Evolutionary conservation across 2,888 invertebrate species (phyloP).

Genomic region (Orthonychiurus folsomi): DNA sequence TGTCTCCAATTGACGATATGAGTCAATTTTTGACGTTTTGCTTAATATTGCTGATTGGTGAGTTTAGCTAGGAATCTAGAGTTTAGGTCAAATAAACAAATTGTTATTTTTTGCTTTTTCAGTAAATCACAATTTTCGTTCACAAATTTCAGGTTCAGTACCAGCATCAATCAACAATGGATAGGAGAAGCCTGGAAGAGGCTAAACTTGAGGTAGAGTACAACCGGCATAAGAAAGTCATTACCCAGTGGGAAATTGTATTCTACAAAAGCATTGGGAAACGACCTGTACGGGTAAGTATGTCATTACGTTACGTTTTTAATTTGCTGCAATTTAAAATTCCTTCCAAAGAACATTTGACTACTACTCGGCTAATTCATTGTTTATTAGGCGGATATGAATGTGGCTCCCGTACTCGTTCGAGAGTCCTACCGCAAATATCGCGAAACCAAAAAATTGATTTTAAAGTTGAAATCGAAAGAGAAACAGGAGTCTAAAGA

Average conservation of each 20-base stretch:
- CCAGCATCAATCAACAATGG: not conserved
- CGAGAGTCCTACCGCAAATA: constrained; percentile 65
- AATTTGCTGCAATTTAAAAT: not conserved
- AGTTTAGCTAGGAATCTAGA: too few relatives aligned
- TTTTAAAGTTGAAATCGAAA: not conserved
- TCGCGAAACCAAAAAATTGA: constrained; percentile 41
- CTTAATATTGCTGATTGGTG: too few relatives aligned
- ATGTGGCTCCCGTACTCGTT: constrained; percentile 62
- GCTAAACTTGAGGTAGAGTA: not conserved
- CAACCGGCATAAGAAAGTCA: not conserved
- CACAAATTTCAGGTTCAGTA: too few relatives aligned
- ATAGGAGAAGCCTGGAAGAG: not conserved
- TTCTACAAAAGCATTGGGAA: not conserved
- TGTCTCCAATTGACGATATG: too few relatives aligned
- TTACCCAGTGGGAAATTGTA: not conserved
- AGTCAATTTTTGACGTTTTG: too few relatives aligned
- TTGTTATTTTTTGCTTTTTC: too few relatives aligned
- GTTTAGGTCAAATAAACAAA: too few relatives aligned
- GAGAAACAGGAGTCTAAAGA: not conserved
- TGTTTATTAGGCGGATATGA: constrained; percentile 59
- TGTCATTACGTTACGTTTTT: not conserved
- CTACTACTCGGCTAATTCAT: too few relatives aligned
- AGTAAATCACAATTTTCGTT: too few relatives aligned
- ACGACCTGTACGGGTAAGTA: not conserved
- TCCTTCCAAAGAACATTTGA: too few relatives aligned